phyloP scores from a whole-genome alignment of 2,797 vertebrate species.

The Rhadinocentrus ornatus region DNA sequence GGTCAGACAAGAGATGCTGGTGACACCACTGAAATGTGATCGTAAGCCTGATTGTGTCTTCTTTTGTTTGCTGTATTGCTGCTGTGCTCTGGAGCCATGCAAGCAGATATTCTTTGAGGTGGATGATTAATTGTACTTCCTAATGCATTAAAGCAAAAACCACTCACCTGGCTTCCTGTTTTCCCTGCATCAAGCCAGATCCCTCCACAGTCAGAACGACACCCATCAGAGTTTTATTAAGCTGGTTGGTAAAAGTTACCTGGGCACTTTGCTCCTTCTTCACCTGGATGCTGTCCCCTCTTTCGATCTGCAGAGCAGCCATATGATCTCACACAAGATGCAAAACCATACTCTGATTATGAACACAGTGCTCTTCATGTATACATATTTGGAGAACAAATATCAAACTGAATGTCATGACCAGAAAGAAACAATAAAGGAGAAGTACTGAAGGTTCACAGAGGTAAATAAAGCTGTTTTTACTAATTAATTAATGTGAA shows the following conservation, averaged over 20 bases:
- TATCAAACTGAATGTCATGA: neutral
- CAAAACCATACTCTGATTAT: neutral
- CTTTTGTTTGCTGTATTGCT: too few relatives aligned
- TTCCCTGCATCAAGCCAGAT: conserved; percentile 57
- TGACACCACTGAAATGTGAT: conserved; percentile 19
- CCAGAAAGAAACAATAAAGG: neutral
- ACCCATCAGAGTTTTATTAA: conserved; percentile 28
- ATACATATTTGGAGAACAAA: neutral
- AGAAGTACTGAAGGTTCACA: too few relatives aligned
- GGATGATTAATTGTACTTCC: neutral
- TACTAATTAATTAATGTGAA: neutral
- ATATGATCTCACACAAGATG: neutral
- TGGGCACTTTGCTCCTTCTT: conserved; percentile 36
- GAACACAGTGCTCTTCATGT: neutral
- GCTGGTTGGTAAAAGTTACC: conserved; percentile 62
- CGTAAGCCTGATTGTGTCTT: too few relatives aligned
- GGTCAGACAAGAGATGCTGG: neutral
- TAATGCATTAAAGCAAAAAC: neutral
- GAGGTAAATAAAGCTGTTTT: too few relatives aligned
- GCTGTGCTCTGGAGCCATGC: neutral
- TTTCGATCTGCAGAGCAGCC: conserved; percentile 59
- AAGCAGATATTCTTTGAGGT: neutral
- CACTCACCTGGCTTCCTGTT: conserved; percentile 56
- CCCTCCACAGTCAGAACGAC: conserved; percentile 65
- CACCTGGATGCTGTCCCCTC: conserved; percentile 56